Evolutionary conservation across 2,888 invertebrate genomes (phyloP), one percentile per base, ranked within the genome.

Genomic region (Conops quadrifasciatus): DNA sequence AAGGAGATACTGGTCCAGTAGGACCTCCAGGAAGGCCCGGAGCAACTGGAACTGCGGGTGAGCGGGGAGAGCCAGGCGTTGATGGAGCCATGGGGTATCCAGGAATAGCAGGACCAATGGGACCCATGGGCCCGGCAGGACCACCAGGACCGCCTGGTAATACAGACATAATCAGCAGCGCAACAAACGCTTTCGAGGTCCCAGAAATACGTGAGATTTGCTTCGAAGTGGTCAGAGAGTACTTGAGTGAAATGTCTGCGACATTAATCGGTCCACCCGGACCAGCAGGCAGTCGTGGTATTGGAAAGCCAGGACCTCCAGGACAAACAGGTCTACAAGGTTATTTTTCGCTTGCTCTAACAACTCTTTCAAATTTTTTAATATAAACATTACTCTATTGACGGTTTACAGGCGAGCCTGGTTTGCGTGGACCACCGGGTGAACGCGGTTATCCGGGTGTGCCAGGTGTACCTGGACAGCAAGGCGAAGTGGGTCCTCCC

Each of bases 181-280:
- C 73, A n/a, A 69, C 49, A 2, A 66, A 63, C n/a, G 74, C 71
- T 15, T 49, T 78, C 19, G 78, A 78, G 9, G 91, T 91, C 67
- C 87, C 87, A 5, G 94, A 94, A 85, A 89, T 96, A 21, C 88
- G 92, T 76, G 94, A 94, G 76, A 92, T 96, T 78, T 95, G 95
- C 82, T 90, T 92, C 77, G 89, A 90, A 64, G 90, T 95, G 63
- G 88, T 95, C 62, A 89, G 93, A 89, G 95, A 93, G 79, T 92
- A 93, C 80, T 86, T 95, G 78, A 89, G 89, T 78, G 93, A 93
- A 80, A 86, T 94, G 79, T 88, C 91, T 60, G 87, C 90, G 28
- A 81, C 81, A 77, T 88, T 89, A 79, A 85, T 87, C 68, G 91
- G 91, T 66, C 90, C 91, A 7, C 90, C 92, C 49, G 91, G 92